Percentiles rank a stretch among this genome's conserved stretches.
Conservation (phyloP, 2,888 invertebrate species). For the Hirtodrosophila alboralis region DNA sequence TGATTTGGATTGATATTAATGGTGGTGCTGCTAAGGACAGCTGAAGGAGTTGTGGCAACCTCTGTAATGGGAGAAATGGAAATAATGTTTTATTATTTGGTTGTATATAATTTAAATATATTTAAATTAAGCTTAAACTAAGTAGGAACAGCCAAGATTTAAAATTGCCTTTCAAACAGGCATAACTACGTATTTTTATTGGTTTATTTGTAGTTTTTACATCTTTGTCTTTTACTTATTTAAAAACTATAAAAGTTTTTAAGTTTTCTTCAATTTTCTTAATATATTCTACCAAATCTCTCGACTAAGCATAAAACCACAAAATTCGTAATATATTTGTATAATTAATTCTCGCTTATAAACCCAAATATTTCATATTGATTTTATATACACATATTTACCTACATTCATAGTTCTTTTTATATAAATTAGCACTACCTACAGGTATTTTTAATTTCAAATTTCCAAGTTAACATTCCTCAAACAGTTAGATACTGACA, state of each 20-base stretch:
- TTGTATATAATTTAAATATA: neutral
- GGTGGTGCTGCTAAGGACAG: conserved; percentile 10
- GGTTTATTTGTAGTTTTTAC: too few species aligned
- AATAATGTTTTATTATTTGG: neutral
- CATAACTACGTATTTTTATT: too few species aligned
- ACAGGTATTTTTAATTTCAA: conserved; percentile 11
- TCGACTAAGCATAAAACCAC: too few species aligned
- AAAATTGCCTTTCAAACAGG: too few species aligned
- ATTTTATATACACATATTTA: neutral
- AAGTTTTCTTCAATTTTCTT: too few species aligned
- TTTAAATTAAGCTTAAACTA: too few species aligned
- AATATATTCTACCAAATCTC: neutral
- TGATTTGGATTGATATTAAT: neutral
- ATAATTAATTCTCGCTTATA: too few species aligned
- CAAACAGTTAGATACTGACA: conserved; percentile 10
- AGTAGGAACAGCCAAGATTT: too few species aligned
- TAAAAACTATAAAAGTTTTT: too few species aligned
- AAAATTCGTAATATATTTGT: too few species aligned
- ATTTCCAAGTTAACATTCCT: conserved; percentile 1
- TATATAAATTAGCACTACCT: conserved; percentile 24
- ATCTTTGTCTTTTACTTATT: too few species aligned
- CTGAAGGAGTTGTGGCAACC: conserved; percentile 20
- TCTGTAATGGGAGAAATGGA: conserved; percentile 17
- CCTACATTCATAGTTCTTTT: conserved; percentile 4
- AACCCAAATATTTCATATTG: neutral